A percentile compares a stretch with the other conserved stretches of the same genome.
phyloP scores from a whole-genome alignment of 35 echinoderm and acorn worm genomes.

The Stichopus chloronotus region DNA sequence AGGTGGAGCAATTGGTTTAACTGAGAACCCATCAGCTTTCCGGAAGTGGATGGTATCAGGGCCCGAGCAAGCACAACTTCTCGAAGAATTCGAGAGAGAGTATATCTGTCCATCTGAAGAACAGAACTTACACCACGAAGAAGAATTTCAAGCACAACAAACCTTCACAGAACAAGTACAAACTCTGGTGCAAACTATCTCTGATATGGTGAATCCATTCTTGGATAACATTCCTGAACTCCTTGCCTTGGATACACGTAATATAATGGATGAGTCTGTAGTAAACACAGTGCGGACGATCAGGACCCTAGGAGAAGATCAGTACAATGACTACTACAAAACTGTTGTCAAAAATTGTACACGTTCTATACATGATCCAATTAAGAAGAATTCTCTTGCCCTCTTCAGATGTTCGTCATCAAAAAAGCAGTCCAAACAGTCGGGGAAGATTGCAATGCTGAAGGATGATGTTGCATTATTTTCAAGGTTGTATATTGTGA shows the following conservation, averaged over 20 bases:
- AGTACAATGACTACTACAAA: slow-evolving; percentile 46
- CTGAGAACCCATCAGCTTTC: slow-evolving; percentile 69
- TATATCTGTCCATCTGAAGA: background rate
- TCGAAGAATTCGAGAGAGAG: slow-evolving; percentile 50
- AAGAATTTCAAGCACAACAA: slow-evolving; percentile 43
- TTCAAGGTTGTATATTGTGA: slow-evolving; percentile 43
- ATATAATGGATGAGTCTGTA: slow-evolving; percentile 31
- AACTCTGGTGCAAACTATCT: slow-evolving; percentile 4
- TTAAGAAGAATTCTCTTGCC: slow-evolving; percentile 58
- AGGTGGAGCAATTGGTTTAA: slow-evolving; percentile 66
- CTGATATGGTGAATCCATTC: slow-evolving; percentile 65
- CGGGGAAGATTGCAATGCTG: slow-evolving; percentile 8
- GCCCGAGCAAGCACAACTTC: slow-evolving; percentile 56
- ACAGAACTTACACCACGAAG: background rate
- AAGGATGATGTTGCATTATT: slow-evolving; percentile 61
- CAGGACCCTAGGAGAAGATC: slow-evolving; percentile 15
- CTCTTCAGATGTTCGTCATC: slow-evolving; percentile 3
- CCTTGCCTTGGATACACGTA: slow-evolving; percentile 47
- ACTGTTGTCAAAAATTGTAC: slow-evolving; percentile 40
- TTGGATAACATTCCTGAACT: slow-evolving; percentile 52
- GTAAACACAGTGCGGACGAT: background rate
- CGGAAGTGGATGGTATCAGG: slow-evolving; percentile 76
- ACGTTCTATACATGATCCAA: slow-evolving; percentile 61
- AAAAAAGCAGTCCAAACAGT: slow-evolving; percentile 15
- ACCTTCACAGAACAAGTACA: slow-evolving; percentile 6